Conservation (phyloP, 2,797 vertebrate species). For the Pipistrellus pygmaeus region DNA sequence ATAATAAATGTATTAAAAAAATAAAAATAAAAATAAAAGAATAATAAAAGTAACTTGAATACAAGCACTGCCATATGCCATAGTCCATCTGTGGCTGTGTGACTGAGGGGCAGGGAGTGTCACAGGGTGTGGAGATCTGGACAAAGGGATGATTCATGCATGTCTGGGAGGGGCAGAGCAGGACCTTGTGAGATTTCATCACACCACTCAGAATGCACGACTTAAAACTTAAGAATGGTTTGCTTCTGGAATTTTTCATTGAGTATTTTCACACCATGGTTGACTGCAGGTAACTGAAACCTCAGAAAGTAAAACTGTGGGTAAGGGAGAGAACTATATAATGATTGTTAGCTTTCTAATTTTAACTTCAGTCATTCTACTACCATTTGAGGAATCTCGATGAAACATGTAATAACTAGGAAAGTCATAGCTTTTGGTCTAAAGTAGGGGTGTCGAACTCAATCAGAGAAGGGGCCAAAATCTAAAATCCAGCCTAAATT, state of each 20-base stretch:
- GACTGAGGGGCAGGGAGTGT: not conserved
- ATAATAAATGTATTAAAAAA: not conserved
- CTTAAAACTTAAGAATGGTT: not conserved
- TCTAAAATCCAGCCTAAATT: too few relatives aligned
- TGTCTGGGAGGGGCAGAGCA: not conserved
- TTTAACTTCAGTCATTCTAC: not conserved
- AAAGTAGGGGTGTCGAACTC: too few relatives aligned
- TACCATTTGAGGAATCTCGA: not conserved
- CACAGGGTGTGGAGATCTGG: not conserved
- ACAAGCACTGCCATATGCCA: not conserved
- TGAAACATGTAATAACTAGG: not conserved
- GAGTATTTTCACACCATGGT: not conserved
- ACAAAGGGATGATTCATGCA: not conserved
- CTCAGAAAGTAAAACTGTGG: not conserved
- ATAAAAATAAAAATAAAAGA: not conserved
- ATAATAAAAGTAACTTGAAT: not conserved
- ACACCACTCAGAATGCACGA: not conserved
- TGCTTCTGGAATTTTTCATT: not conserved
- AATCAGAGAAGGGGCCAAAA: too few relatives aligned
- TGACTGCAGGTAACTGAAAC: not conserved
- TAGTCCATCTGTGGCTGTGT: not conserved
- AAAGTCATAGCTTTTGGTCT: not conserved
- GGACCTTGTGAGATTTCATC: not conserved
- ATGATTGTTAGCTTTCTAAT: not conserved
- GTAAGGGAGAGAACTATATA: not conserved